Base-by-base conservation (phyloP, 2,888 invertebrate species). In the Anorthoa munda region DNA sequence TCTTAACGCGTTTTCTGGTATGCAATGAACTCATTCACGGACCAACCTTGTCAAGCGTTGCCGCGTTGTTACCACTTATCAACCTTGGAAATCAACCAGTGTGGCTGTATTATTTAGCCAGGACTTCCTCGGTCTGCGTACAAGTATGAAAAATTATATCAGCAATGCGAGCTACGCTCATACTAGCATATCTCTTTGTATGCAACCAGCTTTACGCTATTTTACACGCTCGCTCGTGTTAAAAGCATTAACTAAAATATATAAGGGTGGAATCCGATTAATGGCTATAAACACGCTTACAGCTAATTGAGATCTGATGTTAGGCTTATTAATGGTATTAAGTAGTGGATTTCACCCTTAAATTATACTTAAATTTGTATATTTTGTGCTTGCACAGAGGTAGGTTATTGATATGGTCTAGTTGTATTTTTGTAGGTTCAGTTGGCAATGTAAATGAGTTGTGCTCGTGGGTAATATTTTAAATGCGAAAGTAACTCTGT, bases 291-390 rank as follows among this genome's bases (percentile, higher is more conserved):
- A 82, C 84, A 81, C 75, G 78, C 84, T 77, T 70, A 76, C 77
- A 83, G 73, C 82, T 89, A 89, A 89, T 89, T 89, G 88, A 85
- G 86, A 84, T 86, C 84, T 83, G 75, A 83, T 87, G 88, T 89
- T 71, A 68, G 55, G 58, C 59, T 61, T 71, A 79, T 67, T 48
- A 68, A 75, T 79, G 60, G 66, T 68, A 56, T 66, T 66, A 68
- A 48, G 31, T 68, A 48, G 61, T 68, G 51, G 13, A 39, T 53
- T 53, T 23, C 45, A 60, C n/a, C 58, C 18, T 50, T 51, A 79
- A 60, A 55, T 72, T 55, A 31, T 13, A 31, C 17, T 23, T 15
- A 50, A 55, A 26, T 68, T 26, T 15, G 4, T 23, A 5, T 3
- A 50, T 55, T 46, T 51, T 58, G 23, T 68, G n/a, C 53, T 2